phyloP scores from a whole-genome alignment of 92 coral and sea anemone species.

The Chrysogorgia sp. region DNA sequence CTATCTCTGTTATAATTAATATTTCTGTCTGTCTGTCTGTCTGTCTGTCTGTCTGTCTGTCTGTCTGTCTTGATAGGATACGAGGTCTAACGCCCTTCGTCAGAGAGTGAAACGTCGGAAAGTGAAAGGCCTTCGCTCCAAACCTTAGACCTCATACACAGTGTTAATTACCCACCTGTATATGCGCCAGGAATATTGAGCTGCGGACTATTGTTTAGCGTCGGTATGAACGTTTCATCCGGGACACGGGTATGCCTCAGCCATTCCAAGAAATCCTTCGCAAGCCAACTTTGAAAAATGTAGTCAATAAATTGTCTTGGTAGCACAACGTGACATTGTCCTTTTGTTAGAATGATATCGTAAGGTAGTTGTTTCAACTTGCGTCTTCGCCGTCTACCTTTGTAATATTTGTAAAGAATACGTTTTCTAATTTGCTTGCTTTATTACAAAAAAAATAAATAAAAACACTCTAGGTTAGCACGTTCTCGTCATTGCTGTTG shows the following conservation, averaged over 20 bases:
- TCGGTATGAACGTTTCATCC: conserved; percentile 48
- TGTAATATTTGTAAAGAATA: neutral
- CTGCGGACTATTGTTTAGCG: conserved; percentile 52
- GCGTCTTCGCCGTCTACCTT: conserved; percentile 9
- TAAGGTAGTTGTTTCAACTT: conserved; percentile 19
- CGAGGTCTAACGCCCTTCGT: too few species aligned
- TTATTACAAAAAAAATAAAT: conserved; percentile 11
- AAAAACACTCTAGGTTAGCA: too few species aligned
- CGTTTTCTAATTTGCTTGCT: neutral
- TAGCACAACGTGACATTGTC: conserved; percentile 52
- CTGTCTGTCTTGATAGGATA: too few species aligned
- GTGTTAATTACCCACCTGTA: neutral
- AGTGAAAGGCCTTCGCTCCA: too few species aligned
- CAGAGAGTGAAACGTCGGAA: too few species aligned
- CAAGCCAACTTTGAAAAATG: conserved; percentile 33
- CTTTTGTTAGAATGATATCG: conserved; percentile 50
- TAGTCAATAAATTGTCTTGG: conserved; percentile 50
- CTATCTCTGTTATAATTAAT: too few species aligned
- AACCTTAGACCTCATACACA: too few species aligned
- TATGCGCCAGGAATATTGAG: neutral
- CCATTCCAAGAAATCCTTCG: conserved; percentile 60
- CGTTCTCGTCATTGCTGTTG: too few species aligned
- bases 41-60: too few species aligned
- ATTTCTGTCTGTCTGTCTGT: too few species aligned
- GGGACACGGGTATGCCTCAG: conserved; percentile 44